Base-by-base conservation (phyloP, 2,888 invertebrate species). In the Brachyptera risi region DNA sequence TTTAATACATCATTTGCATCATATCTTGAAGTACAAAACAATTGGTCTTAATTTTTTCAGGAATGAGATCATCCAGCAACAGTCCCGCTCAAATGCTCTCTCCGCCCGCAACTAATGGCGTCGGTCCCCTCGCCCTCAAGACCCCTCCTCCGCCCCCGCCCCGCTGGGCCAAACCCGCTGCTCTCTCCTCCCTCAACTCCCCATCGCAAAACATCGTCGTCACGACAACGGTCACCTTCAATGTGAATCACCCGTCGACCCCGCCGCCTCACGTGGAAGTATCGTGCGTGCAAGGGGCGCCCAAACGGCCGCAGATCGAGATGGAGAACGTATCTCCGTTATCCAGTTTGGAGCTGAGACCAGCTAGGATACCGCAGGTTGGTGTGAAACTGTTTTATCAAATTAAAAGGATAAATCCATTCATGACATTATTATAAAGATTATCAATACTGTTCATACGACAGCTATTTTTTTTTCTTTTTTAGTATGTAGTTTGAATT, bases 61-160 rank as follows among this genome's bases (percentile, higher is more conserved):
- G n/a, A n/a, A 21, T 56, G 40, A 38, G 58, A 19, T 62, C 60
- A 1, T 23, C 47, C 37, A 50, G 19, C 21, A 62, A 59, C 59
- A 71, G 69, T 61, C 68, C 69, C 1, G 70, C 71, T 4, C 65
- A 68, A 63, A 57, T 65, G 0, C 44, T 64, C 0, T 60, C 67
- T 13, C 58, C 66, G 15, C 66, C 65, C 4, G 61, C 63, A 1
- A 65, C 63, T 26, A 69, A 51, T 23, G 50, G 27, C 17, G 35
- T 40, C 40, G 61, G 59, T 3, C 57, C 65, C 13, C 62, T 61
- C 9, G 62, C 57, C 23, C 44, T 58, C 24, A 63, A 69, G 59
- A 87, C 87, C 31, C 91, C 92, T 1, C 92, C 92, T 4, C 89
- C 90, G 0, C 92, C 92, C 0, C 92, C 92, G 0, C 87, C 91